Conservation (phyloP, 2,113 vertebrate species). For the Scolopax mira region DNA sequence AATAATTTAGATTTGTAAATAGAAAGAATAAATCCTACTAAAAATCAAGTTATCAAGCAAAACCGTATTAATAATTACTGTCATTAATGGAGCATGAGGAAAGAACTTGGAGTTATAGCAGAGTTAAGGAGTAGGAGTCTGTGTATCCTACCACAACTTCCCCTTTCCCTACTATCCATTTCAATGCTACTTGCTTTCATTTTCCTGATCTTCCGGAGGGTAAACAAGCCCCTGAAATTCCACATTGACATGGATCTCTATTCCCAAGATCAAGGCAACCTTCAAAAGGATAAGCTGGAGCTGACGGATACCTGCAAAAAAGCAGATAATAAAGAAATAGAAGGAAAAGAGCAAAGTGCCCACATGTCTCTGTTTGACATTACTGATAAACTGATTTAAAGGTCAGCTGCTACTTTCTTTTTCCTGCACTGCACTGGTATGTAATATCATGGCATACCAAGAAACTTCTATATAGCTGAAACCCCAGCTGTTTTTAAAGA, state of each 20-base stretch:
- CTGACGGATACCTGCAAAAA: conserved; percentile 92
- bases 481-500: neutral
- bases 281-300: conserved; percentile 97
- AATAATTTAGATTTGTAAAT: neutral
- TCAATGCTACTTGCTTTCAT: conserved; percentile 82
- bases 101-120: neutral
- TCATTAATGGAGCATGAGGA: neutral
- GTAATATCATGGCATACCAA: neutral
- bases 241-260: conserved; percentile 96
- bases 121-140: neutral
- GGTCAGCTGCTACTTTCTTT: neutral
- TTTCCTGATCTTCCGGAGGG: conserved; percentile 93
- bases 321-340: neutral
- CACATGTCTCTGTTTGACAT: neutral
- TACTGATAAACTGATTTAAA: neutral
- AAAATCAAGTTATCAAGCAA: neutral
- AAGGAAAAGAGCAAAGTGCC: neutral
- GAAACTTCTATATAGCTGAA: neutral
- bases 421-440: neutral
- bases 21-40: neutral
- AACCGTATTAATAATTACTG: neutral
- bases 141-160: neutral
- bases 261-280: conserved; percentile 93
- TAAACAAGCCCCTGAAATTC: conserved; percentile 94
- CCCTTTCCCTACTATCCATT: neutral